Percentiles rank a stretch among this genome's conserved stretches.
Conservation (phyloP, 1,140 invertebrate genomes). For the Hycleus cichorii region DNA sequence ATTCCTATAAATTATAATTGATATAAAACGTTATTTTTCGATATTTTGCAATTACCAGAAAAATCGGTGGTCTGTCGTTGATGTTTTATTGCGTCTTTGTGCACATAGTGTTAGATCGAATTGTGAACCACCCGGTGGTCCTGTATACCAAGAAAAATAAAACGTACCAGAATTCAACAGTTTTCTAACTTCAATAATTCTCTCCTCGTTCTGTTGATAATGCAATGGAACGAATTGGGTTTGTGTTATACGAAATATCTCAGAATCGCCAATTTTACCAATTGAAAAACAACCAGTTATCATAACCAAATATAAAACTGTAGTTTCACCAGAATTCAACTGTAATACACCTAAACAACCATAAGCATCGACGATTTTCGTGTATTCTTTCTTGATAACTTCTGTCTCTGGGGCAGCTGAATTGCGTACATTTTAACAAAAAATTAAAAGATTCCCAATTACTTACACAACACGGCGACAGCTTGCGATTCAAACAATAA, state of each 20-base stretch:
- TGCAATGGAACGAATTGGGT: slow-evolving; percentile 82
- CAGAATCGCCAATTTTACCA: slow-evolving; percentile 86
- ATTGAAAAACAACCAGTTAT: slow-evolving; percentile 93
- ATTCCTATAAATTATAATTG: slow-evolving; percentile 56
- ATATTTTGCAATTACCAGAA: slow-evolving; percentile 63
- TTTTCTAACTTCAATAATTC: slow-evolving; percentile 73
- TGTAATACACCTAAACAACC: slow-evolving; percentile 87
- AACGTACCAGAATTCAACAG: slow-evolving; percentile 93
- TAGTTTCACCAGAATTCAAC: slow-evolving; percentile 75
- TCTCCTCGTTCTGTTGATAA: slow-evolving; percentile 70
- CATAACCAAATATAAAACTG: slow-evolving; percentile 78
- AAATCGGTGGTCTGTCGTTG: slow-evolving; percentile 85
- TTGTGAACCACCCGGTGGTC: slow-evolving; percentile 20
- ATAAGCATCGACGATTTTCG: slow-evolving; percentile 85
- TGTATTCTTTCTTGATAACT: slow-evolving; percentile 79
- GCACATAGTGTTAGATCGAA: slow-evolving; percentile 90
- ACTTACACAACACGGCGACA: slow-evolving; percentile 74
- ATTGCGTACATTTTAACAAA: slow-evolving; percentile 10
- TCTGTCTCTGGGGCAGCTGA: slow-evolving; percentile 74
- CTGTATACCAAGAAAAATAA: slow-evolving; percentile 79
- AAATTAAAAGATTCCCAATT: not conserved
- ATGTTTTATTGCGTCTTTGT: slow-evolving; percentile 73
- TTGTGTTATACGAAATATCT: slow-evolving; percentile 90
- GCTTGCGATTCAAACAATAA: slow-evolving; percentile 87
- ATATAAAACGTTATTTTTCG: not conserved